Conservation (phyloP, 2,888 invertebrate genomes). For the Cephalotes varians region DNA sequence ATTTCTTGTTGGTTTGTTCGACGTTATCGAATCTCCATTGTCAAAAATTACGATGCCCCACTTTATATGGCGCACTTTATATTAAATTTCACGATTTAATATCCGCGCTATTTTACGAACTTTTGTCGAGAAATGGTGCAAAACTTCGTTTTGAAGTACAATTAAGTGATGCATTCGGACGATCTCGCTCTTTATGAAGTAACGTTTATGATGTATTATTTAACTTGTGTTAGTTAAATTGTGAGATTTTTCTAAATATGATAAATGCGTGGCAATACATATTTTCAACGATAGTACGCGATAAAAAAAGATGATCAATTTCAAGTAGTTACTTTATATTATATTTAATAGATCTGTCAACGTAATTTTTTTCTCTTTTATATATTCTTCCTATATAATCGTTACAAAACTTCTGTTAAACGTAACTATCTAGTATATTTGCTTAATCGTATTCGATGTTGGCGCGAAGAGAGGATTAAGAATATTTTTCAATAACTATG, state of each 20-base stretch:
- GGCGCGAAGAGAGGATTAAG: background rate
- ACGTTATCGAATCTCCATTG: conserved; percentile 32
- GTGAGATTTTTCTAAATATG: background rate
- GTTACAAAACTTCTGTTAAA: background rate
- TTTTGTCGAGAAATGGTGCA: conserved; percentile 14
- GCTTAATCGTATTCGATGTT: background rate
- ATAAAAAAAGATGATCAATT: background rate
- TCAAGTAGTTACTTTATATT: background rate
- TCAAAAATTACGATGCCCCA: conserved; percentile 40
- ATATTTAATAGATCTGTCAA: background rate
- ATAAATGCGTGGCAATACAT: background rate
- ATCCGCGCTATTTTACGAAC: conserved; percentile 27
- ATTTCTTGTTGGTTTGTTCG: conserved; percentile 32
- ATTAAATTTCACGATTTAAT: conserved; percentile 42
- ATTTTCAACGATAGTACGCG: background rate
- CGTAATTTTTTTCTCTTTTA: background rate
- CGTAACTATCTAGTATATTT: background rate
- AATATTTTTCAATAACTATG: background rate
- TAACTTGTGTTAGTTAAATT: conserved; percentile 12
- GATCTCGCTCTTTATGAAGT: background rate
- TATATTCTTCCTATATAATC: background rate
- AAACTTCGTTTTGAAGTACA: conserved; percentile 29
- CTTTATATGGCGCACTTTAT: conserved; percentile 19
- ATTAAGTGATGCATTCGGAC: conserved; percentile 13
- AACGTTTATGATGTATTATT: conserved; percentile 1